A percentile compares a stretch with the other conserved stretches of the same genome.
Conservation (phyloP, 1,140 invertebrate genomes). For the Melitaea cinxia region DNA sequence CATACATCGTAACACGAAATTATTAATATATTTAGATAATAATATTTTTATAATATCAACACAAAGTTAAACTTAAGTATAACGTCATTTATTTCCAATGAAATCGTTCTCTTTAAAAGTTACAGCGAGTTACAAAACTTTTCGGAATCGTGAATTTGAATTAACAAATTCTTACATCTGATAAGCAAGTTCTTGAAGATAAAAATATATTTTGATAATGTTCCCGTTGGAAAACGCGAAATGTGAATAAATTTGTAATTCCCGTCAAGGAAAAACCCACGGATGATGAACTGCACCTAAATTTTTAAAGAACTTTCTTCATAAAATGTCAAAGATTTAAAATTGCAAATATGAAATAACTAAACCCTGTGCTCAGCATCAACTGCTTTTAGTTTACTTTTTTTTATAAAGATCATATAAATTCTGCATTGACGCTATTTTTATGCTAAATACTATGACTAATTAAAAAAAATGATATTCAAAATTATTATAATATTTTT, state of each 20-base stretch:
- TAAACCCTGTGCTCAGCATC: not conserved
- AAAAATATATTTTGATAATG: slow-evolving; percentile 34
- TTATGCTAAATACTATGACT: no score
- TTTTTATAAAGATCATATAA: no score
- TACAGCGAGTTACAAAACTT: slow-evolving; percentile 19
- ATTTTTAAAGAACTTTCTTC: slow-evolving; percentile 23
- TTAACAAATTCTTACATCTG: slow-evolving; percentile 33
- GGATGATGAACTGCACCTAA: slow-evolving; percentile 32
- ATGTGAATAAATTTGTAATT: slow-evolving; percentile 35
- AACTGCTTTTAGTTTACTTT: not conserved
- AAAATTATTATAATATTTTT: no score
- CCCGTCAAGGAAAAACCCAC: slow-evolving; percentile 28
- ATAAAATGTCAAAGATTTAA: slow-evolving; percentile 31
- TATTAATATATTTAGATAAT: no score
- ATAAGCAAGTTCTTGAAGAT: slow-evolving; percentile 27
- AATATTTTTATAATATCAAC: no score
- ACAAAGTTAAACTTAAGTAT: no score
- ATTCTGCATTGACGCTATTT: no score
- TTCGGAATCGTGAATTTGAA: slow-evolving; percentile 21
- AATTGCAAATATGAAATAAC: slow-evolving; percentile 24
- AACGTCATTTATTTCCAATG: not conserved
- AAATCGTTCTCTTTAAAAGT: slow-evolving; percentile 23
- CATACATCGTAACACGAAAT: no score
- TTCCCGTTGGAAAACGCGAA: slow-evolving; percentile 32
- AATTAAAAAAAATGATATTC: no score